Base-by-base conservation (phyloP, 2,113 vertebrate species). In the Hemibagrus wyckioides region DNA sequence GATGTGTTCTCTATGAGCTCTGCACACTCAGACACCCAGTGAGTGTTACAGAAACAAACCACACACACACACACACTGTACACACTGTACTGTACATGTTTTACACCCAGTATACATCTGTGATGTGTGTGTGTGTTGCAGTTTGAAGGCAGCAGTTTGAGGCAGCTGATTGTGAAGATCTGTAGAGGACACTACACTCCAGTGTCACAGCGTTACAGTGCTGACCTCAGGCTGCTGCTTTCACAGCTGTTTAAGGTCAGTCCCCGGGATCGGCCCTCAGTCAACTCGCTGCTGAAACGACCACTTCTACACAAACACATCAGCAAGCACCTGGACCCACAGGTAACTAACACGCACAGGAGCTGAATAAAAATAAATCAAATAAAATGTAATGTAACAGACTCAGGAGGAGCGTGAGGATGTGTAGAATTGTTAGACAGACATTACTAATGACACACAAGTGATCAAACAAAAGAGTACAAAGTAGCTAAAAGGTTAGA, bases 151-250 rank as follows among this genome's bases (percentile, higher is more conserved):
- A 94, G 89, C 89, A 97, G 90, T 89, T 91, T 98, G 89, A 94
- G 92, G 44, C 97, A 97, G 88, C 92, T 99, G 91, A 94, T 97
- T 88, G 89, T 96, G 91, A 97, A 95, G 89, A 99, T 99, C 92
- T 98, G 97, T 91, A 95, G 94, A 91, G 98, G 96, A 10, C 91
- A 23, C 89, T 97, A 95, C 89, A 92, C 81, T 15, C 97, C 97
- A 0, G 83, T 97, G 4, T 93, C 97, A 19, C 39, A 91, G 21
- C 94, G 85, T 73, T 99, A 97, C 92, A 97, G 97, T 0, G 90
- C 80, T 1, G 95, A 97, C 3, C 93, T 99, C 0, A 94, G 91
- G 76, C 90, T 94, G 77, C 92, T 98, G 85, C 59, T 98, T 88
- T 91, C 93, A 0, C 97, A 97, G 50, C 93, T 99, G 85, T 97